These are phyloP conservation scores for Helleia helle DNA, from an alignment of 2,888 invertebrate genomes.

Conservation along the genomic window DNA sequence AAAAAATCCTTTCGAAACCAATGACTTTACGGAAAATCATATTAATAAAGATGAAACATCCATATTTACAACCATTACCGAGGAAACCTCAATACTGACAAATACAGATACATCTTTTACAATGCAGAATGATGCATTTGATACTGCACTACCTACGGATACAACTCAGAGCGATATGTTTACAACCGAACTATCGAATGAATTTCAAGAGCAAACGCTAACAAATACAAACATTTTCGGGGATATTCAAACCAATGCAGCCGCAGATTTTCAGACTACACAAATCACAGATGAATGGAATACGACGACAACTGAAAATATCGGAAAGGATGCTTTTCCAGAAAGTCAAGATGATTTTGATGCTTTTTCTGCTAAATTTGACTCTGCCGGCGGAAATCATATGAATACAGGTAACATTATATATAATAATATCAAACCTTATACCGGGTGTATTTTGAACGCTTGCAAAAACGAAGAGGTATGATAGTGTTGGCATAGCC, in stretches of 20 bases:
- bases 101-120: conserved; percentile 24
- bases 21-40: conserved; percentile 22
- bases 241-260: conserved; percentile 20
- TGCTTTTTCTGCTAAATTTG: conserved; percentile 92
- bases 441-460: too few species aligned
- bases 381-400: conserved; percentile 73
- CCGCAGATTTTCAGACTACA: conserved; percentile 21
- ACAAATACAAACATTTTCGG: conserved; percentile 16
- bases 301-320: conserved; percentile 39
- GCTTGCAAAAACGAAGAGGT: too few species aligned
- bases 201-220: conserved; percentile 19
- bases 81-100: conserved; percentile 28
- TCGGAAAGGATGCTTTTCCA: conserved; percentile 43
- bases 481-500: too few species aligned
- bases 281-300: conserved; percentile 30
- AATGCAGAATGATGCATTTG: conserved; percentile 22
- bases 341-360: conserved; percentile 88
- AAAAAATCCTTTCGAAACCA: conserved; percentile 51
- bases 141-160: conserved; percentile 14
- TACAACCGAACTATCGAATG: conserved; percentile 19
- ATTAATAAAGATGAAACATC: conserved; percentile 24
- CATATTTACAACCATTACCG: conserved; percentile 33
- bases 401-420: conserved; percentile 36
- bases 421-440: not conserved
- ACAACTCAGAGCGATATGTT: conserved; percentile 30